These are phyloP conservation scores for Oligia fasciuncula DNA, from an alignment of 2,888 invertebrate genomes.

Conservation along the genomic window DNA sequence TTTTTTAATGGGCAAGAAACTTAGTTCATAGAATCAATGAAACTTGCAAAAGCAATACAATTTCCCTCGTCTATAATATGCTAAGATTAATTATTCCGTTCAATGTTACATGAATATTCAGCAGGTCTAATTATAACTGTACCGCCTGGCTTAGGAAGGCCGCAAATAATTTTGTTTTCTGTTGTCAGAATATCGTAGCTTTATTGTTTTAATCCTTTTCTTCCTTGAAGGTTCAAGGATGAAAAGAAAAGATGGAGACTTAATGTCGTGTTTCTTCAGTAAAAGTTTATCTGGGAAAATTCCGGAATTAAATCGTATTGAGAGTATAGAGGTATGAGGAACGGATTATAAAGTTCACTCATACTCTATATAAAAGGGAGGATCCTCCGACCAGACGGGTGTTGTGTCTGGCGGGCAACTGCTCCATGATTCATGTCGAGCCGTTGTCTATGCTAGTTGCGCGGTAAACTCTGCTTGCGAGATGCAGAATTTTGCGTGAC, in stretches of 20 bases:
- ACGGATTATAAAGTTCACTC: too few species aligned
- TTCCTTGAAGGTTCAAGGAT: not conserved
- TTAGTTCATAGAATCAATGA: not conserved
- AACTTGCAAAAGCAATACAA: not conserved
- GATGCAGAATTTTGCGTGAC: too few species aligned
- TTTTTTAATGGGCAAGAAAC: not conserved
- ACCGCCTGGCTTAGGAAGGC: constrained; percentile 7
- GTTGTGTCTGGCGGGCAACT: too few species aligned
- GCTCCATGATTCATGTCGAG: too few species aligned
- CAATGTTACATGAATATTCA: constrained; percentile 48
- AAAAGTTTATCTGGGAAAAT: not conserved
- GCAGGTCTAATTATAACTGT: constrained; percentile 26
- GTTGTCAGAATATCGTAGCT: not conserved
- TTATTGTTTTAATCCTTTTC: constrained; percentile 1
- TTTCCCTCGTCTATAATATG: not conserved
- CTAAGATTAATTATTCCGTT: constrained; percentile 39
- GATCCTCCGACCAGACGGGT: too few species aligned
- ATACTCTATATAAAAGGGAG: too few species aligned
- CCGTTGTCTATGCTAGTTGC: too few species aligned
- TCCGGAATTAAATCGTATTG: not conserved
- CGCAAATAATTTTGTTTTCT: constrained; percentile 29
- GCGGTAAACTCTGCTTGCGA: too few species aligned
- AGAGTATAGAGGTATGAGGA: too few species aligned
- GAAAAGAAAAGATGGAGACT: not conserved
- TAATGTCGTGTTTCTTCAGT: not conserved